phyloP scores from a whole-genome alignment of 2,888 invertebrate species.

The Cheilosia pagana region DNA sequence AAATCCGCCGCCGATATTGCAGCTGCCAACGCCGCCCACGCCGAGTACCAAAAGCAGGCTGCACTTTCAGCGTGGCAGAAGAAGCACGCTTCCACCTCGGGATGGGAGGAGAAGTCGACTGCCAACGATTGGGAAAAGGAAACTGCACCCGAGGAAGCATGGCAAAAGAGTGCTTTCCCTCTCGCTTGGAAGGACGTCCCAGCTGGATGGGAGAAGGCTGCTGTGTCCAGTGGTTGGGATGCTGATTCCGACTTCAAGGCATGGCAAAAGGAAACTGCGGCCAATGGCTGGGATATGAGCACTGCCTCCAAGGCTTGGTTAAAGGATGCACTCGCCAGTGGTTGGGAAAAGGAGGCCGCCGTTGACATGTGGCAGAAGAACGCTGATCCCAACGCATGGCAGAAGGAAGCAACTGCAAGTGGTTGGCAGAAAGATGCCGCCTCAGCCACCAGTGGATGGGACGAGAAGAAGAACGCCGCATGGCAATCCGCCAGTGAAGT shows the following conservation, averaged over 20 bases:
- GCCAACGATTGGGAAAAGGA: slow-evolving; percentile 38
- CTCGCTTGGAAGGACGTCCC: slow-evolving; percentile 29
- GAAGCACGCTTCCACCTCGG: slow-evolving; percentile 3
- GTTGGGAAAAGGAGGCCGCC: slow-evolving; percentile 30
- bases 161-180: slow-evolving; percentile 37
- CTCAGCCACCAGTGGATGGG: slow-evolving; percentile 17
- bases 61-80: slow-evolving; percentile 27
- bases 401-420: slow-evolving; percentile 18
- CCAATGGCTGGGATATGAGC: slow-evolving; percentile 41
- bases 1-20: slow-evolving; percentile 22
- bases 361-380: slow-evolving; percentile 8
- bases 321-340: slow-evolving; percentile 20
- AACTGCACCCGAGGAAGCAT: not conserved
- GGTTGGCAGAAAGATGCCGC: slow-evolving; percentile 16
- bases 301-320: slow-evolving; percentile 23
- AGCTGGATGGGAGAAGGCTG: slow-evolving; percentile 42
- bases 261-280: slow-evolving; percentile 43
- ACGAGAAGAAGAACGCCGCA: not conserved
- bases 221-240: slow-evolving; percentile 35
- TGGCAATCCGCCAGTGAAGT: slow-evolving; percentile 37
- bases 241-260: slow-evolving; percentile 46
- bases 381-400: slow-evolving; percentile 28
- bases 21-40: slow-evolving; percentile 27
- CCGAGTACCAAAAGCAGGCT: slow-evolving; percentile 33
- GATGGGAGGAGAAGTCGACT: slow-evolving; percentile 13